Evolutionary conservation across 2,888 invertebrate genomes (phyloP), one percentile per base, ranked within the genome.

Genomic region (Osedax fenrisi): DNA sequence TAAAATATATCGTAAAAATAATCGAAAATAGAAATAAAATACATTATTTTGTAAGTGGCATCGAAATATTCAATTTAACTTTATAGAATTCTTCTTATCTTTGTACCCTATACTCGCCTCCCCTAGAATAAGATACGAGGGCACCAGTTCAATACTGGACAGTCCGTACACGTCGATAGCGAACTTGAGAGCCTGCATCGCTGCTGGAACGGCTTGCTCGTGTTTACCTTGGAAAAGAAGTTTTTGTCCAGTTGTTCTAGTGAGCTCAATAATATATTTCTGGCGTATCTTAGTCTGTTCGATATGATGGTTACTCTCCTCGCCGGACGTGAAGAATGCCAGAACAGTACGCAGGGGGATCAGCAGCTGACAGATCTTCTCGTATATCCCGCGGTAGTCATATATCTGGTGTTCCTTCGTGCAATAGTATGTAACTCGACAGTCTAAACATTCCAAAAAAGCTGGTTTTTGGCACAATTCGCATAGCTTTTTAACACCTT

Each of bases 171-270:
- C 83, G 75, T 84, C 84, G 69, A 84, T 83, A 73, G 83, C 81
- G 79, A 84, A 84, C 74, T 83, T 78, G 3, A 85, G 77, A 13
- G 83, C 83, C 79, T 84, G 84, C 81, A 85, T 82, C 10, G 84
- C 85, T 5, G 85, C 84, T n/a, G 85, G 85, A 1, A 85, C 82
- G 0, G 85, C 83, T 75, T 84, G 81, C 27, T 84, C 84, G 80
- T 83, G 84, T 76, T 82, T 81, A 13, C 27, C 84, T 77, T 85
- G 84, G 79, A 84, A 85, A 75, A 84, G 77, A 75, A 84, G 78
- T 76, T 84, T 83, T 79, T 84, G 83, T 3, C 83, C 84, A n/a
- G 83, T 82, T 3, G 83, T 84, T 69, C 83, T 78, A 24, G 84
- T 82, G 74, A 83, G 78, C 66, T 83, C 83, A 68, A 84, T 83